Evolutionary conservation across 2,888 invertebrate species (phyloP), one percentile per base, ranked within the genome.

Genomic region (Cataglyphis rosenhaueri): DNA sequence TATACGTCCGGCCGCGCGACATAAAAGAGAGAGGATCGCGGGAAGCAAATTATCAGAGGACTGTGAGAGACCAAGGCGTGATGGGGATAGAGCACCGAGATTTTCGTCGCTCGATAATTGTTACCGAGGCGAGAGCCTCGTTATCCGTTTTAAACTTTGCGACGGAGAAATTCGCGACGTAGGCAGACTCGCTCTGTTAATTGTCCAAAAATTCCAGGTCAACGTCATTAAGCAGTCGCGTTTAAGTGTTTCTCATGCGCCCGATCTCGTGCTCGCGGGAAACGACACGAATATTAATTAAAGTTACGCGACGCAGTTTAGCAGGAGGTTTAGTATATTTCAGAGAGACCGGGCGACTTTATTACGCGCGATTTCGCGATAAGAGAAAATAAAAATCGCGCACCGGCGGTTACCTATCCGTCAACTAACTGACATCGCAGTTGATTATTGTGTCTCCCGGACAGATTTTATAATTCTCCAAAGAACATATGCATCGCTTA

Each of bases 11-110:
- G 82, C 74, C 71, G 65, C 41, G 70, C 62, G 59, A 32, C 57
- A 18, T 15, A 73, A 8, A 76, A 70, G 86, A 86, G 84, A 84
- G 82, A 82, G 83, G 82, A 85, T 73, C 59, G 84, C 38, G 25
- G 38, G 15, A 76, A 59, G 74, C 64, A 70, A 74, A 64, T 84
- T 15, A 52, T 62, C 70, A 74, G 68, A 38, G 55, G 64, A 61
- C 44, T 55, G 48, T 48, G 48, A 75, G 81, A 68, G 55, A 74
- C 55, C 74, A 76, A 70, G 74, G 65, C 79, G 66, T 61, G 44
- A 52, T n/a, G 21, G 32, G 48, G 52, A 52, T 52, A 61, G 61
- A 62, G 44, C 41, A 35, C 29, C 59, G 55, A 84, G 68, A 81
- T 84, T 68, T 65, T 65, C 48, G 64, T 18, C 35, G 61, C 55